Conservation (phyloP, 2,888 invertebrate genomes). For the Limnephilus lunatus region DNA sequence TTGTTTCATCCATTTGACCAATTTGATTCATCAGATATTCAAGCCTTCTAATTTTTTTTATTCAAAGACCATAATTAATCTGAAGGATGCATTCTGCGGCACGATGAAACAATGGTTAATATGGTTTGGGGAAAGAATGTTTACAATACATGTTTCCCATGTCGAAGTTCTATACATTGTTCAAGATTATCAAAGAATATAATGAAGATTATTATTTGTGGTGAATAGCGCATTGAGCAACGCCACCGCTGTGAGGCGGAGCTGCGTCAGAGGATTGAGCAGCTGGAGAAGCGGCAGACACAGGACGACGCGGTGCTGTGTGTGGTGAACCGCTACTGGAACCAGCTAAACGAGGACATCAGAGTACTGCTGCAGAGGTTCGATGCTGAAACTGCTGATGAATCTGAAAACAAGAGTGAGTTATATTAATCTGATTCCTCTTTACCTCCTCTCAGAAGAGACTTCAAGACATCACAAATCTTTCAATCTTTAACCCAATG, state of each 20-base stretch:
- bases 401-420: constrained; percentile 94
- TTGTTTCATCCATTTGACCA: neutral
- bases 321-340: constrained; percentile 98
- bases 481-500: neutral
- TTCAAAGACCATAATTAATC: neutral
- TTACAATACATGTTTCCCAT: neutral
- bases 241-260: constrained; percentile 92
- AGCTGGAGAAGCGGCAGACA: constrained; percentile 94
- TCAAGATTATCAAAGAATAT: neutral
- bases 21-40: neutral
- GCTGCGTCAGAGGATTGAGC: constrained; percentile 93
- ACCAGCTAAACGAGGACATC: constrained; percentile 97
- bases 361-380: constrained; percentile 95
- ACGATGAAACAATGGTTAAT: too few species aligned
- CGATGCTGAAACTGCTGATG: constrained; percentile 98
- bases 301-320: constrained; percentile 98
- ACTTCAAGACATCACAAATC: neutral
- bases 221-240: constrained; percentile 89
- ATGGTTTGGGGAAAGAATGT: too few species aligned
- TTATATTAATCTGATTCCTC: neutral
- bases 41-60: neutral
- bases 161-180: neutral
- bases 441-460: neutral
- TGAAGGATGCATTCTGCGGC: neutral
- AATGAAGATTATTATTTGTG: constrained; percentile 59